Evolutionary conservation across 2,113 vertebrate species (phyloP).

Genomic region (Psittacula cyanocephala): DNA sequence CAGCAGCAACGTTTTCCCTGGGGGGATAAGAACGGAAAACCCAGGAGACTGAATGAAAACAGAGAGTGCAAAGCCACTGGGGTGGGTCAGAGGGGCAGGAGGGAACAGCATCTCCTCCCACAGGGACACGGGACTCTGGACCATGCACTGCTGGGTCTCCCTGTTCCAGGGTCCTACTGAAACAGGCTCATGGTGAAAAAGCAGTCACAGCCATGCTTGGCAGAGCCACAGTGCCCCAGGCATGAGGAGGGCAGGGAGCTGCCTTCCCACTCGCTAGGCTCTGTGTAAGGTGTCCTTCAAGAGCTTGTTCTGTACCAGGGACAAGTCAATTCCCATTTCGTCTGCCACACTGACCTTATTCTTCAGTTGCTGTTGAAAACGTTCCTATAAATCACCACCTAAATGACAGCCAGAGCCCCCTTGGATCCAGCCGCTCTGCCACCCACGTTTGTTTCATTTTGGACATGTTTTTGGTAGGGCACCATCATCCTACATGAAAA

Average conservation of each 20-base stretch:
- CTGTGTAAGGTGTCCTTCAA: not conserved
- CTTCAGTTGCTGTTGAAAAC: not conserved
- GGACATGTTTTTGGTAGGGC: not conserved
- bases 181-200: not conserved
- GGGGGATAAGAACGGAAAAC: rapidly evolving
- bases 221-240: rapidly evolving
- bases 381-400: not conserved
- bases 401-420: not conserved
- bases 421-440: not conserved
- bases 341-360: not conserved
- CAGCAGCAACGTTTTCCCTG: not conserved
- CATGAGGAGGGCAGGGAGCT: not conserved
- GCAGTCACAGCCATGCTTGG: not conserved
- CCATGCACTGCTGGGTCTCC: not conserved
- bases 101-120: not conserved
- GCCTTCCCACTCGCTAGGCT: not conserved
- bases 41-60: not conserved
- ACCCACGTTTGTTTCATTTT: not conserved
- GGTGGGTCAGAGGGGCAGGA: not conserved
- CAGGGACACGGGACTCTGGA: not conserved
- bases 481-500: not conserved
- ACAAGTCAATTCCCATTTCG: rapidly evolving
- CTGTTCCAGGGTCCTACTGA: not conserved
- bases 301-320: not conserved
- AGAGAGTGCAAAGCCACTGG: not conserved